These are phyloP conservation scores for Rhinolophus ferrumequinum DNA, from an alignment of 2,113 vertebrate species.

Conservation along the genomic window DNA sequence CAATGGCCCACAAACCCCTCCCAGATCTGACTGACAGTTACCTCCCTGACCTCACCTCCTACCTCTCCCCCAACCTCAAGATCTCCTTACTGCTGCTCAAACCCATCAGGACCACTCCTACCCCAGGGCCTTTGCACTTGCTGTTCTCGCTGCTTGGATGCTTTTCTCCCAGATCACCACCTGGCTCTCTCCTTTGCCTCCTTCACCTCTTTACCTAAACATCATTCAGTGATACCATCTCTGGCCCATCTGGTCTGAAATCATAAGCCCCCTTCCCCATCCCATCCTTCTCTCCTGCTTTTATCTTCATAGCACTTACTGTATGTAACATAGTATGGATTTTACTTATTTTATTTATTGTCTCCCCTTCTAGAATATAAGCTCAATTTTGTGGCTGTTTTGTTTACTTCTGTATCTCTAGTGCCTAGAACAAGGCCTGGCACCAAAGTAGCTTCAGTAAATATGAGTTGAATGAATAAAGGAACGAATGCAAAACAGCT, in stretches of 20 bases:
- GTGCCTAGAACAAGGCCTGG: too few relatives aligned
- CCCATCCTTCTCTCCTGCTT: neutral
- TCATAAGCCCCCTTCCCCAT: too few relatives aligned
- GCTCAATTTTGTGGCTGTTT: too few relatives aligned
- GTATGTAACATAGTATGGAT: neutral
- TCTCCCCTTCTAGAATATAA: too few relatives aligned
- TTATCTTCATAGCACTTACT: neutral
- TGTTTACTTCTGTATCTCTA: too few relatives aligned
- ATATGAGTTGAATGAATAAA: too few relatives aligned
- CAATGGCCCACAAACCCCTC: neutral
- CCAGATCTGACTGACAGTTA: neutral
- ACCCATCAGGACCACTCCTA: neutral
- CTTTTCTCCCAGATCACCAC: neutral
- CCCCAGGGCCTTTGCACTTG: neutral
- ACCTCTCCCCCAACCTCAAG: neutral
- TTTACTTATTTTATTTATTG: neutral
- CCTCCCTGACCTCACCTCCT: neutral
- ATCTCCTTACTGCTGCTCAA: neutral
- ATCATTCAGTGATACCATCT: neutral
- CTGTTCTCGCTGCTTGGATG: neutral
- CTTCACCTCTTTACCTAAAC: neutral
- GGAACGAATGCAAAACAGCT: too few relatives aligned
- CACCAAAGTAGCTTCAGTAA: too few relatives aligned
- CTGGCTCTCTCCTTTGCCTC: neutral
- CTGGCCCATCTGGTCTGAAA: neutral